Base-by-base conservation (phyloP, 64 coral and sea anemone genomes). In the Montipora foliosa region DNA sequence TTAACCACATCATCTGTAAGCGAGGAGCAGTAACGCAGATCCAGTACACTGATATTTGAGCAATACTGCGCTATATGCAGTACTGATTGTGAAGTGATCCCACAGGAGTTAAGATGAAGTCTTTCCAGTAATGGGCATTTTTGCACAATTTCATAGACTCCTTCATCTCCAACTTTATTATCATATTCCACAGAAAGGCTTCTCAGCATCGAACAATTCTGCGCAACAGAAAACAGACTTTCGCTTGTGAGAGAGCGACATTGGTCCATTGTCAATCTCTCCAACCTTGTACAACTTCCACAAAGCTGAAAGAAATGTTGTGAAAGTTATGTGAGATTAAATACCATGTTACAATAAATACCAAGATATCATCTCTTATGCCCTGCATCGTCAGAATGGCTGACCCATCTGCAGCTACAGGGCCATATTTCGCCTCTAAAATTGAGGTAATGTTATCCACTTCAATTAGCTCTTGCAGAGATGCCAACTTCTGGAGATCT, bases 181-280 rank as follows among this genome's bases (percentile, higher is more conserved):
- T 96, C 68, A 79, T 92, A 85, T 77, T 96, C 92, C 55, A 96
- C 72, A 25, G 98, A 99, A 29, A 99, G 74, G 67, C 53, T 79
- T 67, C 74, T 89, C 15, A 99, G 84, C 2, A 92, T 88, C 16
- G 72, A 57, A 19, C 95, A 99, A 72, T 96, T 89, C 12, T 85
- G 81, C 5, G 95, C 94, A 80, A 99, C 61, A 70, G 88, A 59
- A 45, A 76, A 37, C 57, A 99, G 92, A 10, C 95, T 78, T 14
- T 57, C 81, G 49, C 92, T 92, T 9, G 98, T 99, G 1, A 99
- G 89, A 1, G 81, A 77, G n/a, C 71, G 83, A 67, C 98, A 99
- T 24, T 99, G 98, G 80, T 99, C 93, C 89, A 96, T 88, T 61
- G 74, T 94, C 7, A 99, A 67, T 67, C 89, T 89, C 57, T 99